Evolutionary conservation across 2,888 invertebrate species (phyloP).

Genomic region (Aquatica leii): DNA sequence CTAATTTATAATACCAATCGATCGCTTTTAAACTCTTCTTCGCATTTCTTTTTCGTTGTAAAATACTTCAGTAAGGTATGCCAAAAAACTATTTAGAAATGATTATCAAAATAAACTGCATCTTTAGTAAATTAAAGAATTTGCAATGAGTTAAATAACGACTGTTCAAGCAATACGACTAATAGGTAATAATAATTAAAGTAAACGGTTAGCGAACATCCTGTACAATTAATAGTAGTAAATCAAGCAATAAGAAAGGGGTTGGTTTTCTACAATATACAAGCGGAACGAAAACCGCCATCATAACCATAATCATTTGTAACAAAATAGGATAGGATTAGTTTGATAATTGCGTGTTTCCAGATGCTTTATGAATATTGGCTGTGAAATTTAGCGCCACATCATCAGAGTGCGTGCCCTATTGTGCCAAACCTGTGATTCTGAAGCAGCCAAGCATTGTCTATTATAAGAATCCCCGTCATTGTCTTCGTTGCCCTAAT

Average conservation of each 20-base stretch:
- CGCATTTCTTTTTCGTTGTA: no score
- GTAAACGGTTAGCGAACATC: no score
- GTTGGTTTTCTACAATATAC: background rate
- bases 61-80: no score
- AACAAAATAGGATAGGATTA: constrained; percentile 41
- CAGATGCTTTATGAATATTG: constrained; percentile 46
- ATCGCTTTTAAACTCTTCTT: no score
- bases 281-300: constrained; percentile 32
- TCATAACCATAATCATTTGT: constrained; percentile 45
- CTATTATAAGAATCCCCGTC: constrained; percentile 37
- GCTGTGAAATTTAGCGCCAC: constrained; percentile 41
- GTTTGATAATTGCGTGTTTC: constrained; percentile 45
- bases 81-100: no score
- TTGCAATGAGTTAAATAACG: no score
- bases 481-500: constrained; percentile 34
- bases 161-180: no score
- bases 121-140: no score
- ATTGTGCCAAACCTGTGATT: constrained; percentile 35
- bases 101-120: no score
- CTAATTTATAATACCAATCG: no score
- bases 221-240: constrained; percentile 1
- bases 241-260: constrained; percentile 5
- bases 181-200: no score
- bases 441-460: constrained; percentile 36
- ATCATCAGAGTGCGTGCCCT: constrained; percentile 35